Percentiles rank a stretch among this genome's conserved stretches.
phyloP scores from a whole-genome alignment of 2,797 vertebrate genomes.

The Margarornis squamiger region DNA sequence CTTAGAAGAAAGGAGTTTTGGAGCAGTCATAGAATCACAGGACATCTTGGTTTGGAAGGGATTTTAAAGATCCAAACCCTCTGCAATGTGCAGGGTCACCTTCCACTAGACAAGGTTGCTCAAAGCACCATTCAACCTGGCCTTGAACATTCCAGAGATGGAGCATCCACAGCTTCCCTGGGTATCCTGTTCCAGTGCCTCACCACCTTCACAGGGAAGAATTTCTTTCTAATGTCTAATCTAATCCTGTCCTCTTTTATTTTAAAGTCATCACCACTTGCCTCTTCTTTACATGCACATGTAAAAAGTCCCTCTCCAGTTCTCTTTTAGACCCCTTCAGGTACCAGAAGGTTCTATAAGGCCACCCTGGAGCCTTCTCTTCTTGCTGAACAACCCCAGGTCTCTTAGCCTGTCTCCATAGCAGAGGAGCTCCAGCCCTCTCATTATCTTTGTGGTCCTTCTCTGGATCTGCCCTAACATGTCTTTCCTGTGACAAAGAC shows the following conservation, averaged over 20 bases:
- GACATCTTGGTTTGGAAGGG: neutral
- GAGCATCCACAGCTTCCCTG: neutral
- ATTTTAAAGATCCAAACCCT: neutral
- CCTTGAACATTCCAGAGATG: neutral
- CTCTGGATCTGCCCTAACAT: neutral
- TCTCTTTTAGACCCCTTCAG: neutral
- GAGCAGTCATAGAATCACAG: neutral
- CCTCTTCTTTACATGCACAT: neutral
- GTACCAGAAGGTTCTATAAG: neutral
- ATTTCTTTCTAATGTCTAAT: neutral
- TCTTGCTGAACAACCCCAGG: neutral
- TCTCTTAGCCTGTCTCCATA: neutral
- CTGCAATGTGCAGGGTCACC: neutral
- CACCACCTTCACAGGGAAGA: neutral
- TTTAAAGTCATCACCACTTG: neutral
- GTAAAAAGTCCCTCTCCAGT: neutral
- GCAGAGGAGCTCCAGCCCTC: no score
- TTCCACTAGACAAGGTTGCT: neutral
- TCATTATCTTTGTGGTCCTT: neutral
- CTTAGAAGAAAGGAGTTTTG: neutral
- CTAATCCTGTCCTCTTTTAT: neutral
- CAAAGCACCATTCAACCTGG: neutral
- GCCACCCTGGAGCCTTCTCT: neutral
- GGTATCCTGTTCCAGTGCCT: rapidly evolving
- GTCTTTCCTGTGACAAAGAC: neutral